Percentiles rank a stretch among this genome's conserved stretches.
phyloP scores from a whole-genome alignment of 2,113 vertebrate genomes.

The Sylvietta virens region DNA sequence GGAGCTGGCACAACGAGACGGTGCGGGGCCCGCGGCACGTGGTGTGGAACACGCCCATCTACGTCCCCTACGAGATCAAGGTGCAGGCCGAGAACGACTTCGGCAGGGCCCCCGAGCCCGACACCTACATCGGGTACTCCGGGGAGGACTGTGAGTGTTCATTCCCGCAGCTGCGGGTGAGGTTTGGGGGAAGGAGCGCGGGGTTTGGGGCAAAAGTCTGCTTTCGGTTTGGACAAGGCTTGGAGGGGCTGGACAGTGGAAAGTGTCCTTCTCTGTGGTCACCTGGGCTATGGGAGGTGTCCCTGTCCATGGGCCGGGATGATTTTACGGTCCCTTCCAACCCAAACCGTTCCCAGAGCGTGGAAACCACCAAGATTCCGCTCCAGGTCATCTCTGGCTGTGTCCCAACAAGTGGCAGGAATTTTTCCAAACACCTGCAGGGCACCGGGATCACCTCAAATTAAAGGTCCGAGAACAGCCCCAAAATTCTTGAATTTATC shows the following conservation, averaged over 20 bases:
- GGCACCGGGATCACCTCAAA: neutral
- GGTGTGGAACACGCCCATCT: constrained; percentile 84
- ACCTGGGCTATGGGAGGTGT: neutral
- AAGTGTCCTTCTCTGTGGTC: neutral
- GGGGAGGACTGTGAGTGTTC: constrained; percentile 90
- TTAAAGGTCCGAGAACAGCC: too few relatives aligned
- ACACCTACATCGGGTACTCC: constrained; percentile 83
- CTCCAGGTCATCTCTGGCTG: neutral
- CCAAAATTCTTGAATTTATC: neutral
- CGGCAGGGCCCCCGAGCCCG: constrained; percentile 83
- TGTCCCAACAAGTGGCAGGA: rapidly evolving
- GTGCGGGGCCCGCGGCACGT: constrained; percentile 74
- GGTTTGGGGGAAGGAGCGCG: neutral
- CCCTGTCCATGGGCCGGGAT: neutral
- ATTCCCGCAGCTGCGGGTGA: rapidly evolving
- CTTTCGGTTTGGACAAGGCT: rapidly evolving
- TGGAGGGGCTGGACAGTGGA: rapidly evolving
- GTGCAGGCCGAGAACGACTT: constrained; percentile 91
- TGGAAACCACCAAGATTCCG: neutral
- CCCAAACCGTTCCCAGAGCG: too few relatives aligned
- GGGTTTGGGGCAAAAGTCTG: neutral
- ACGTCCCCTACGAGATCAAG: constrained; percentile 90
- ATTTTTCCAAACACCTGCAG: neutral
- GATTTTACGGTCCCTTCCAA: neutral
- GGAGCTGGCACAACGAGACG: constrained; percentile 83